Base-by-base conservation (phyloP, 2,113 vertebrate species). In the Aplodontia rufa region DNA sequence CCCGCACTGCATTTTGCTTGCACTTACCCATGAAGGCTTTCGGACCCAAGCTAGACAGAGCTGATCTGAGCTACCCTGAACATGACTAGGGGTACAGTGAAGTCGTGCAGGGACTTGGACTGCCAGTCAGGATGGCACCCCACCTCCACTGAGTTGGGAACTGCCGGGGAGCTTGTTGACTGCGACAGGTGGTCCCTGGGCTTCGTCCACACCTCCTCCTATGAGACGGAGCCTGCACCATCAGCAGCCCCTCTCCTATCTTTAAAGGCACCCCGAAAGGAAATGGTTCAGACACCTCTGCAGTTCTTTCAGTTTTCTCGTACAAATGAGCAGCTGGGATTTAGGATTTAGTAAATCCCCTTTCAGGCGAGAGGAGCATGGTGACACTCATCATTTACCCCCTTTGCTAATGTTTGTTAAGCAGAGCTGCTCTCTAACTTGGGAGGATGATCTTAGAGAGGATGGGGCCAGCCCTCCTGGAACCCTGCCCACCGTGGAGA, bases 341-440 rank as follows among this genome's bases (percentile, higher is more conserved):
- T 64, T 62, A 86, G 22, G 12, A 49, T 76, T 90, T 42, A 11
- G 30, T 6, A 90, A 42, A 22, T 76, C 66, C 13, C 76, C 5
- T 78, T 72, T 76, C 37, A 60, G 30, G 40, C 49, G 55, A 81
- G 26, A 69, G 37, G 13, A 53, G 60, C 1, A 1, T 42, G 5
- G 30, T 1, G 14, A 35, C 28, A 13, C 5, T 90, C 13, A n/a
- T 75, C 60, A n/a, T 64, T 74, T 53, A 47, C 72, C 75, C 22
- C 20, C 24, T 78, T 87, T 66, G 26, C 60, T 96, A 82, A 78
- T 45, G n/a, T 69, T 55, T 69, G 55, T 55, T 66, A 71, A 76
- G 45, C 42, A 55, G 22, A 78, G 30, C 40, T 28, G 35, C 51
- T 83, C 58, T 14, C n/a, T 53, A 30, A 6, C 55, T 68, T 75